A percentile compares a stretch with the other conserved stretches of the same genome.
These are phyloP conservation scores for Apis cerana DNA, from an alignment of 1,140 invertebrate genomes.

Conservation along the genomic window DNA sequence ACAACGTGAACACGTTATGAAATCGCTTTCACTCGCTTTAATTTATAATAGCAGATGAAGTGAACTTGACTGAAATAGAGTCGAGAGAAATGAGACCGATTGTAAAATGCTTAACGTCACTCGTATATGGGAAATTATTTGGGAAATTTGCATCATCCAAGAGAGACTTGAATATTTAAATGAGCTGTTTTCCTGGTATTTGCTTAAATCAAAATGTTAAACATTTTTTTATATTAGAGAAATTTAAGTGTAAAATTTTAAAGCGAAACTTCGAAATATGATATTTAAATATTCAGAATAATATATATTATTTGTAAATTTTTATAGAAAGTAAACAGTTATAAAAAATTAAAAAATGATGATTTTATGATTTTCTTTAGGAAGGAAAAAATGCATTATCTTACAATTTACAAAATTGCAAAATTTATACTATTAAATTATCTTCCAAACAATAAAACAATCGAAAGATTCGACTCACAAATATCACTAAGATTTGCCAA, in stretches of 20 bases:
- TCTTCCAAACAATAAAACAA: not conserved
- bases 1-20: not conserved
- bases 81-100: too few species aligned
- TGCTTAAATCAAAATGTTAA: too few species aligned
- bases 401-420: not conserved
- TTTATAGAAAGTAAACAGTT: too few species aligned
- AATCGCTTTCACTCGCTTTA: not conserved
- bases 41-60: not conserved
- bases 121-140: not conserved
- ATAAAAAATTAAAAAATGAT: too few species aligned
- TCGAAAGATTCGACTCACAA: not conserved
- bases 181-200: too few species aligned
- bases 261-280: too few species aligned
- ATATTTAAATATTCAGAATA: too few species aligned
- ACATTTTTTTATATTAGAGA: too few species aligned
- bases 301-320: too few species aligned
- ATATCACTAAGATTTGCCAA: not conserved
- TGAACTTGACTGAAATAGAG: not conserved
- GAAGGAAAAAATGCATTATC: not conserved
- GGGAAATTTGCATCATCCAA: not conserved
- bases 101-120: not conserved
- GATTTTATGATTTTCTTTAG: too few species aligned
- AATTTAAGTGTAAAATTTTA: too few species aligned
- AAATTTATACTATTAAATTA: not conserved
- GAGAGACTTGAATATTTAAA: too few species aligned